phyloP scores from a whole-genome alignment of 2,888 invertebrate genomes.

The Brenthis ino region DNA sequence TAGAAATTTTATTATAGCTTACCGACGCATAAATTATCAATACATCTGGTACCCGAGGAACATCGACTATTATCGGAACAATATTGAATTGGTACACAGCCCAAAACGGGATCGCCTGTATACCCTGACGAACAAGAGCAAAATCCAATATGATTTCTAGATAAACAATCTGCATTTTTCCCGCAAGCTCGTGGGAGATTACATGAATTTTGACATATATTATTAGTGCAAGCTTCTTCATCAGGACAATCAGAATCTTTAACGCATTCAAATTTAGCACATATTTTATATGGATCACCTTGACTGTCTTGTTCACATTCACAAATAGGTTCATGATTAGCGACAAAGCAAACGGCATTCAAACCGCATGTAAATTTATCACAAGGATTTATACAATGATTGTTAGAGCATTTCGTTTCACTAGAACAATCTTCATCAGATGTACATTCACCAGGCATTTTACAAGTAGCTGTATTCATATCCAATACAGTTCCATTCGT shows the following conservation, averaged over 20 bases:
- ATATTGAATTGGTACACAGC: constrained; percentile 91
- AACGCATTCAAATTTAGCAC: constrained; percentile 88
- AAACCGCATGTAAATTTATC: constrained; percentile 85
- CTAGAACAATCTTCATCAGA: constrained; percentile 90
- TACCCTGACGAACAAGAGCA: constrained; percentile 93
- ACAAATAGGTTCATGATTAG: constrained; percentile 87
- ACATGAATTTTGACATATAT: constrained; percentile 92
- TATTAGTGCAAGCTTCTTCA: constrained; percentile 88
- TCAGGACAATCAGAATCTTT: constrained; percentile 89
- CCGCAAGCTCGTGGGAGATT: constrained; percentile 91
- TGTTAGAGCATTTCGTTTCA: constrained; percentile 88
- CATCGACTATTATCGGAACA: constrained; percentile 92
- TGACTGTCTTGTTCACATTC: constrained; percentile 88
- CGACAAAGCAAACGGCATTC: constrained; percentile 88
- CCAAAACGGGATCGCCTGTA: constrained; percentile 92
- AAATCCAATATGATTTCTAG: constrained; percentile 89
- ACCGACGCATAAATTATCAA: constrained; percentile 90
- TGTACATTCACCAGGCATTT: constrained; percentile 91
- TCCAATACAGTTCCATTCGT: constrained; percentile 91
- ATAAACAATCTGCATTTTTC: constrained; percentile 87
- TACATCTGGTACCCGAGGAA: constrained; percentile 91
- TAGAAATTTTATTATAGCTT: constrained; percentile 51
- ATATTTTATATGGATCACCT: constrained; percentile 89
- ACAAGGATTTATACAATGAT: constrained; percentile 90
- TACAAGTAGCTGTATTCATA: constrained; percentile 86